A percentile compares a stretch with the other conserved stretches of the same genome.
Conservation (phyloP, 2,113 vertebrate species). For the Jacana jacana region DNA sequence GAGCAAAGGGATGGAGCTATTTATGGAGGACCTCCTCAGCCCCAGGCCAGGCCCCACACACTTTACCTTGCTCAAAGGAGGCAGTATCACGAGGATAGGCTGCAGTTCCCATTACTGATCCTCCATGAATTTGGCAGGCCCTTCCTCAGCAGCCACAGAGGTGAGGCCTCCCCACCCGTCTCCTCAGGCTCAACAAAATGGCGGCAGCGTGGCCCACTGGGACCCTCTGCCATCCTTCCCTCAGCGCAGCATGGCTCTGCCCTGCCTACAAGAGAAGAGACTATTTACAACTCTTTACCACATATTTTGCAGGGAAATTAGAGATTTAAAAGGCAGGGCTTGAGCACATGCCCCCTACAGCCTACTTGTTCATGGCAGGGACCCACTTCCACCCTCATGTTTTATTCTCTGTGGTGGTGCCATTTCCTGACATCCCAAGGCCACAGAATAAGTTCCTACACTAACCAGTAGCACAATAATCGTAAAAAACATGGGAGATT, state of each 20-base stretch:
- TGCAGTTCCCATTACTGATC: not conserved
- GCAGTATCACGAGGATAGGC: rapidly evolving
- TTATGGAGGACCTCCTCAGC: rapidly evolving
- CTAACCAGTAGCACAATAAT: not conserved
- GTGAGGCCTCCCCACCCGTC: rapidly evolving
- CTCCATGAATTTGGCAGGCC: not conserved
- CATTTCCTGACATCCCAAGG: not conserved
- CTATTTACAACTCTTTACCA: not conserved
- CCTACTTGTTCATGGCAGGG: not conserved
- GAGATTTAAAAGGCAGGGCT: not conserved
- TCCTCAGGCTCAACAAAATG: not conserved
- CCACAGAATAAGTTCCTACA: not conserved
- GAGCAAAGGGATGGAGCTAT: not conserved
- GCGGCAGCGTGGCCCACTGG: rapidly evolving
- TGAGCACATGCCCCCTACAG: not conserved
- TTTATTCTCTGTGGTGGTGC: not conserved
- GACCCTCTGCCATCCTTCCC: not conserved
- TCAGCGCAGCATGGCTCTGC: rapidly evolving
- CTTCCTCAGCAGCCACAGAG: rapidly evolving
- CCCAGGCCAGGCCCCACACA: rapidly evolving
- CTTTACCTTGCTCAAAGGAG: too few species aligned
- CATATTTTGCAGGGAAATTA: not conserved
- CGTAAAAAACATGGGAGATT: not conserved
- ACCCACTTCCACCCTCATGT: not conserved
- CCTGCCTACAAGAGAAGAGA: not conserved